Evolutionary conservation across 2,888 invertebrate species (phyloP).

Genomic region (Saturnia pavonia): DNA sequence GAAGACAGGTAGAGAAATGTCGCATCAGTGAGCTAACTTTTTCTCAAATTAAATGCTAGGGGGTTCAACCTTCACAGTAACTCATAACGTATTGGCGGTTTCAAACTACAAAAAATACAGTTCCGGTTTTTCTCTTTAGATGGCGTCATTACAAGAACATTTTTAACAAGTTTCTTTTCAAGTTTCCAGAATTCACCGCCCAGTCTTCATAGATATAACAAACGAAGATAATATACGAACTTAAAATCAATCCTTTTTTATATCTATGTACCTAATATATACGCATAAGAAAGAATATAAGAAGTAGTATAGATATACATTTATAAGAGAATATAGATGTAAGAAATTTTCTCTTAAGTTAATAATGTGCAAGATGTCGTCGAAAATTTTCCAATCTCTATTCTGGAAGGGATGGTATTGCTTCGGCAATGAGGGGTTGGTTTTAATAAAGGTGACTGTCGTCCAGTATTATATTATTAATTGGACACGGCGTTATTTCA

Average conservation of each 20-base stretch:
- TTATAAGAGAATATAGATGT: not conserved
- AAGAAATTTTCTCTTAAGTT: constrained; percentile 44
- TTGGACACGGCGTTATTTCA: not conserved
- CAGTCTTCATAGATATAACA: too few species aligned
- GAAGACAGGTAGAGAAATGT: not conserved
- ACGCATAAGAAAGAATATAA: not conserved
- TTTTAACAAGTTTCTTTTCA: too few species aligned
- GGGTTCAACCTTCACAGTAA: not conserved
- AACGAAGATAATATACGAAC: too few species aligned
- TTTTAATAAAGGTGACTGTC: constrained; percentile 31
- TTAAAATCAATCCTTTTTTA: too few species aligned
- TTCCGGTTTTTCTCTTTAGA: not conserved
- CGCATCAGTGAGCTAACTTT: not conserved
- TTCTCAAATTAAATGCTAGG: not conserved
- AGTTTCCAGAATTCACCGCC: too few species aligned
- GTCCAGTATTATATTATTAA: not conserved
- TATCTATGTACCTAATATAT: too few species aligned
- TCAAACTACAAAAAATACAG: not conserved
- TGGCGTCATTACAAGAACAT: not conserved
- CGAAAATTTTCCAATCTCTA: constrained; percentile 61
- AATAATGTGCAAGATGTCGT: constrained; percentile 68
- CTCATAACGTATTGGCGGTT: not conserved
- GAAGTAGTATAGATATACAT: not conserved
- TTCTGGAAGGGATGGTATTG: constrained; percentile 60
- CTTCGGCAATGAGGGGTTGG: constrained; percentile 66